Evolutionary conservation across 2,797 vertebrate genomes (phyloP), one percentile per base, ranked within the genome.

Genomic region (Perodicticus potto): DNA sequence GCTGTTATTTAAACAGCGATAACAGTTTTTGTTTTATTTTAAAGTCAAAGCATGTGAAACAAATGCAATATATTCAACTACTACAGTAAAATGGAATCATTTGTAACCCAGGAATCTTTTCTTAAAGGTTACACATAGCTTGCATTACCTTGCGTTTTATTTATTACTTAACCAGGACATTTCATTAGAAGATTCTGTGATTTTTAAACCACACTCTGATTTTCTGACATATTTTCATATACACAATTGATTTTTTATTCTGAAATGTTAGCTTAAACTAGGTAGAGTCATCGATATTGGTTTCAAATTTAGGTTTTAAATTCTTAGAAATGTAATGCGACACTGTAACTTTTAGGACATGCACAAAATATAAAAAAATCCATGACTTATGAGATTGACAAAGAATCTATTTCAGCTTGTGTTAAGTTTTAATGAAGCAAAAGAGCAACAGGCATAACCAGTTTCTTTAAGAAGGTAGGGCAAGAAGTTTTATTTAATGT

Each of bases 251-350:
- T 88, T 70, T 61, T 76, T 86, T 72, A 72, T 78, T 90, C 29
- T 53, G 14, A 5, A 73, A 70, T 45, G 83, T 59, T 88, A 88
- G 9, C n/a, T 89, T 16, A 77, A 67, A 22, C 34, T 72, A 49
- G 10, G 20, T n/a, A 32, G 0, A 57, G 12, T 63, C 45, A 17
- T 6, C 72, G 63, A 59, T 43, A 70, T 20, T 76, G 13, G 1
- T 72, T 72, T 96, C 57, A 97, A 67, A 88, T 85, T 92, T 91
- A 78, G 13, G 13, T 87, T 89, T 93, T 70, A 84, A 77, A 72
- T 87, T 81, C 29, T 91, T 86, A 55, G 19, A 90, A 82, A 95
- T 49, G 43, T 81, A 80, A 89, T 53, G 2, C 22, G 25, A 55
- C 43, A n/a, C 8, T 74, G 3, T 43, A 63, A 59, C 55, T 67